A percentile compares a stretch with the other conserved stretches of the same genome.
phyloP scores from a whole-genome alignment of 2,797 vertebrate species.

The Columba guinea region DNA sequence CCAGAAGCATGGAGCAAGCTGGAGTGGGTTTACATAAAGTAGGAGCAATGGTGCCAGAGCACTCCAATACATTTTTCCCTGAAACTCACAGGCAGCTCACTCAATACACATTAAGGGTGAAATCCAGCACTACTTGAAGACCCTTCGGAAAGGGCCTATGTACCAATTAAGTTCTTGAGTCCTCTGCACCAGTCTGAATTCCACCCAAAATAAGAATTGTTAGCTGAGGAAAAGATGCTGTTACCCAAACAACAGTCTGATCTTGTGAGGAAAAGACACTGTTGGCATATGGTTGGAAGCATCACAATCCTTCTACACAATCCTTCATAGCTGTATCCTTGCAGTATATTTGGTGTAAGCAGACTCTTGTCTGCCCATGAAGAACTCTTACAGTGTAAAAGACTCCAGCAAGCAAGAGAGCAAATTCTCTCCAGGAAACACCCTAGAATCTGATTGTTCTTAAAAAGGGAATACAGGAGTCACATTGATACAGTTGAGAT shows the following conservation, averaged over 20 bases:
- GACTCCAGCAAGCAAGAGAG: not conserved
- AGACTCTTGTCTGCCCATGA: not conserved
- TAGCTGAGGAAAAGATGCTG: constrained; percentile 6
- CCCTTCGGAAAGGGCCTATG: constrained; percentile 3
- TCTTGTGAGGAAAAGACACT: not conserved
- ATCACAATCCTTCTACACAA: not conserved
- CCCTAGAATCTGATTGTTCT: not conserved
- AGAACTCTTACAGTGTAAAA: not conserved
- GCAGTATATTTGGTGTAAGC: not conserved
- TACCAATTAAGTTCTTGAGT: constrained; percentile 33
- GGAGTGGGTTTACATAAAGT: constrained; percentile 67
- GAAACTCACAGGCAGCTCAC: constrained; percentile 57
- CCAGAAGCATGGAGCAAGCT: constrained; percentile 65
- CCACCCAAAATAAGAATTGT: constrained; percentile 33
- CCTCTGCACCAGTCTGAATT: constrained; percentile 47
- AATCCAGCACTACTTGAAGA: constrained; percentile 59
- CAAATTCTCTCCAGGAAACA: not conserved
- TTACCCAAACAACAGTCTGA: constrained; percentile 32
- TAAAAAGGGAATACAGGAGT: not conserved
- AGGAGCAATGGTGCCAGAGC: constrained; percentile 45
- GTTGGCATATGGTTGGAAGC: not conserved
- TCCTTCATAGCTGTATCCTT: not conserved
- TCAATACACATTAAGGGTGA: constrained; percentile 60
- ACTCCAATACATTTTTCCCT: constrained; percentile 51
- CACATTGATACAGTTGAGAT: not conserved